Evolutionary conservation across 2,113 vertebrate genomes (phyloP).

Genomic region (Prionailurus viverrinus): DNA sequence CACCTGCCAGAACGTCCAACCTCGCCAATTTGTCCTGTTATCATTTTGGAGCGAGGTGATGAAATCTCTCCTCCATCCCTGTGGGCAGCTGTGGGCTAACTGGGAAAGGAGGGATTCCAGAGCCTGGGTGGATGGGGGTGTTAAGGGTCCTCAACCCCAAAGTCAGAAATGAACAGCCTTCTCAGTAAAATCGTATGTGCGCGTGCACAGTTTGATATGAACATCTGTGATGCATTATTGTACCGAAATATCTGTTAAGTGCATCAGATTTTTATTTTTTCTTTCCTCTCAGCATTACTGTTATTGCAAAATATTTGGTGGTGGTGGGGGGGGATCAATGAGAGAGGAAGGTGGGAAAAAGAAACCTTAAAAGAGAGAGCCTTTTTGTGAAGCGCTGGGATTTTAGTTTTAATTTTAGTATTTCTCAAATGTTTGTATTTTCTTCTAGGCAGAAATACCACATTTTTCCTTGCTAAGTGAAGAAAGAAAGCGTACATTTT

Average conservation of each 20-base stretch:
- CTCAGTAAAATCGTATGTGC: constrained; percentile 80
- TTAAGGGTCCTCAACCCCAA: constrained; percentile 61
- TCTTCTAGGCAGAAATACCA: constrained; percentile 65
- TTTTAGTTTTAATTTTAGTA: constrained; percentile 78
- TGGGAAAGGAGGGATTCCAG: constrained; percentile 37
- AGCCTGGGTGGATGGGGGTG: constrained; percentile 38
- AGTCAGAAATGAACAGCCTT: constrained; percentile 66
- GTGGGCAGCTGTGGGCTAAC: constrained; percentile 33
- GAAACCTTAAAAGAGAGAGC: constrained; percentile 66
- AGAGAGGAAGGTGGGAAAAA: constrained; percentile 66
- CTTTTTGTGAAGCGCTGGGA: constrained; percentile 75
- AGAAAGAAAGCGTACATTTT: constrained; percentile 13
- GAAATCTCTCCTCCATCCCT: constrained; percentile 66
- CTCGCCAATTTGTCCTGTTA: constrained; percentile 88
- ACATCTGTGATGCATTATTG: constrained; percentile 90
- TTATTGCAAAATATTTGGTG: constrained; percentile 82
- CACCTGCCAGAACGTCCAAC: constrained; percentile 87
- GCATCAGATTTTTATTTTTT: constrained; percentile 86
- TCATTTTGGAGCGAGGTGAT: constrained; percentile 83
- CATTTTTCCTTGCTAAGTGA: constrained; percentile 75
- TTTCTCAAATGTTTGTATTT: constrained; percentile 44
- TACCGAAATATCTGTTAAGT: constrained; percentile 87
- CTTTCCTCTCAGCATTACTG: constrained; percentile 87
- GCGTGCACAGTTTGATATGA: constrained; percentile 85
- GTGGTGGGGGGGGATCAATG: neutral